Evolutionary conservation across 2,797 vertebrate genomes (phyloP).

Genomic region (Scolopax bukidnonensis): DNA sequence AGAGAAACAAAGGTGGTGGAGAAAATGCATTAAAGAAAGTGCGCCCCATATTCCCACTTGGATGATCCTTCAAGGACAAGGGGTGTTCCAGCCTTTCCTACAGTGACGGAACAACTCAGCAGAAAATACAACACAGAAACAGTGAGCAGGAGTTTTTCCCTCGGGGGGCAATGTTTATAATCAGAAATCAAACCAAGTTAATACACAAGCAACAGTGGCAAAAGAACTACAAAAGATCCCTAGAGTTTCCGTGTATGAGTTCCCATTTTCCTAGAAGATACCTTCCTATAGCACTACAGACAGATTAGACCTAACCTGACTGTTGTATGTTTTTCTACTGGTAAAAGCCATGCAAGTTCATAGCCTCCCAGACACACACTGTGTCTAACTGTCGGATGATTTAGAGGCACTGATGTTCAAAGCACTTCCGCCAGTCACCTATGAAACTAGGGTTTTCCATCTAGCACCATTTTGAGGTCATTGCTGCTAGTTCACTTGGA

Average conservation of each 20-base stretch:
- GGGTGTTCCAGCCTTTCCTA: not conserved
- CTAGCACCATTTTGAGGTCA: not conserved
- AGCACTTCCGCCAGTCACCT: not conserved
- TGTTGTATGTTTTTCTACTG: not conserved
- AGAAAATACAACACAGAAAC: conserved; percentile 15
- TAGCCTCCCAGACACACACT: not conserved
- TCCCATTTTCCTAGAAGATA: not conserved
- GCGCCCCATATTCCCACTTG: not conserved
- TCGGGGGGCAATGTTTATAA: not conserved
- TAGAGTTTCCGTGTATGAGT: rapidly evolving
- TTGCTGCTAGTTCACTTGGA: not conserved
- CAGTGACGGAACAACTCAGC: rapidly evolving
- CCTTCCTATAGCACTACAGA: not conserved
- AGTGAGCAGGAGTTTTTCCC: not conserved
- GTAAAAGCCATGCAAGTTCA: not conserved
- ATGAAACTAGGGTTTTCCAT: not conserved
- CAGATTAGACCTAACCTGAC: not conserved
- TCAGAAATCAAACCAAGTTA: conserved; percentile 27
- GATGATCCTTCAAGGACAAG: not conserved
- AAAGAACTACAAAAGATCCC: not conserved
- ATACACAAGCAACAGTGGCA: not conserved
- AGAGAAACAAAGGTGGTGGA: not conserved
- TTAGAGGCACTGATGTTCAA: not conserved
- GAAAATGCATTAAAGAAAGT: not conserved
- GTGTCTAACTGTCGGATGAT: not conserved